phyloP scores from a whole-genome alignment of 2,888 invertebrate species.

The Patella caerulea region DNA sequence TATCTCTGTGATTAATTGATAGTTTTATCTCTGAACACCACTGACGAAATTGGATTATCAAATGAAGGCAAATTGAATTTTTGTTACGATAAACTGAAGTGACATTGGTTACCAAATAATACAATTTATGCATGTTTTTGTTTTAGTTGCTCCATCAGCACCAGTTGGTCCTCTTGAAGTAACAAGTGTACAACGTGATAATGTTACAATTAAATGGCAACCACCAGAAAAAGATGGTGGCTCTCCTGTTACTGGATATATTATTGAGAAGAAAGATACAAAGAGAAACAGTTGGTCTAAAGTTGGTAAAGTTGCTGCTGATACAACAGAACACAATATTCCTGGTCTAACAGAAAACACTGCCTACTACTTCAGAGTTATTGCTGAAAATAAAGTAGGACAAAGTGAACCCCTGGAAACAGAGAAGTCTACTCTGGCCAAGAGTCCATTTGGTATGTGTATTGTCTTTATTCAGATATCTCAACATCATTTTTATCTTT shows the following conservation, averaged over 20 bases:
- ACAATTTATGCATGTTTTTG: not conserved
- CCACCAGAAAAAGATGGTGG: constrained; percentile 64
- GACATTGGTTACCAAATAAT: too few relatives aligned
- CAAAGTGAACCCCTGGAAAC: constrained; percentile 79
- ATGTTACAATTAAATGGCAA: constrained; percentile 59
- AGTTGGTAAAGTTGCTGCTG: constrained; percentile 38
- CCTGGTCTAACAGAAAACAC: constrained; percentile 46
- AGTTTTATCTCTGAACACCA: too few relatives aligned
- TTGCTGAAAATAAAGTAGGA: constrained; percentile 79
- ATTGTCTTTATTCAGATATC: not conserved
- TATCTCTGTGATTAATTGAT: too few relatives aligned
- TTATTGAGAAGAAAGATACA: constrained; percentile 50
- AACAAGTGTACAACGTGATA: constrained; percentile 40
- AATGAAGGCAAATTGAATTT: too few relatives aligned
- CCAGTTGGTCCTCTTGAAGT: constrained; percentile 58
- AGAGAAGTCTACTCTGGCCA: constrained; percentile 76
- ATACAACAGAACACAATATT: constrained; percentile 37
- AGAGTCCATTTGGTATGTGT: constrained; percentile 80
- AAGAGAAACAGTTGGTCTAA: constrained; percentile 41
- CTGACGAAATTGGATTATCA: too few relatives aligned
- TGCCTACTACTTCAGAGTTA: constrained; percentile 62
- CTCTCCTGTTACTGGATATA: constrained; percentile 54
- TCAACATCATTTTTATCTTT: too few relatives aligned
- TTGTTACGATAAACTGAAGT: too few relatives aligned
- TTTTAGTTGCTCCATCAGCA: constrained; percentile 50